These are phyloP conservation scores for Orientallactaga sibirica DNA, from an alignment of 2,797 vertebrate species.

Conservation along the genomic window DNA sequence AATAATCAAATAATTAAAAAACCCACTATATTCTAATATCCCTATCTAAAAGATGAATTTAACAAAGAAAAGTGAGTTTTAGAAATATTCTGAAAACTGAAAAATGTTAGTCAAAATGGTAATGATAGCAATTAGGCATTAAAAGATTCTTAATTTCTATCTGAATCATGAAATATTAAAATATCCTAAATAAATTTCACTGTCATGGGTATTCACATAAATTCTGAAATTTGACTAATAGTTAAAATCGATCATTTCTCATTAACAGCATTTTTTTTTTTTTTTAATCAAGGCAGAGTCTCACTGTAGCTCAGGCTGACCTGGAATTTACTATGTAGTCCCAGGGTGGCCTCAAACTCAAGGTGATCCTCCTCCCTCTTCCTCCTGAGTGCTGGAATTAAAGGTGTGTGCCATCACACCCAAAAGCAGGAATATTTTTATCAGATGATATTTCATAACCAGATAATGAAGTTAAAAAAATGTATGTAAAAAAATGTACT, in stretches of 20 bases:
- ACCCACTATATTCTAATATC: not conserved
- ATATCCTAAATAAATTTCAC: not conserved
- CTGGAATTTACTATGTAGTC: too few relatives aligned
- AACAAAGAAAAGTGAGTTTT: slow-evolving; percentile 35
- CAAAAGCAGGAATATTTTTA: slow-evolving; percentile 20
- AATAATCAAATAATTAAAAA: not conserved
- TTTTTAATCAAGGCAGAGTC: too few relatives aligned
- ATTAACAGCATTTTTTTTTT: not conserved
- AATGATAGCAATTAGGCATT: not conserved
- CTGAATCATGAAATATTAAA: slow-evolving; percentile 19
- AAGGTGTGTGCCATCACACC: not conserved
- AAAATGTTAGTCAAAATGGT: slow-evolving; percentile 12
- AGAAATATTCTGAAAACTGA: slow-evolving; percentile 42
- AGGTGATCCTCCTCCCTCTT: too few relatives aligned
- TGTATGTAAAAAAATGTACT: not conserved
- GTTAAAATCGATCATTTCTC: not conserved
- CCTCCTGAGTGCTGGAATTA: too few relatives aligned
- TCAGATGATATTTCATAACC: not conserved
- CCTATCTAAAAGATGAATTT: not conserved
- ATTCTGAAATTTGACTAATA: not conserved
- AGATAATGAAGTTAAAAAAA: not conserved
- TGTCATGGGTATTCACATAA: not conserved
- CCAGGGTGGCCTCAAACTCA: too few relatives aligned
- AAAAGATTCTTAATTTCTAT: slow-evolving; percentile 12
- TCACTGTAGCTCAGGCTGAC: too few relatives aligned